Percentiles rank a stretch among this genome's conserved stretches.
These are phyloP conservation scores for Azorinus chamasolen DNA, from an alignment of 2,888 invertebrate species.

Conservation along the genomic window DNA sequence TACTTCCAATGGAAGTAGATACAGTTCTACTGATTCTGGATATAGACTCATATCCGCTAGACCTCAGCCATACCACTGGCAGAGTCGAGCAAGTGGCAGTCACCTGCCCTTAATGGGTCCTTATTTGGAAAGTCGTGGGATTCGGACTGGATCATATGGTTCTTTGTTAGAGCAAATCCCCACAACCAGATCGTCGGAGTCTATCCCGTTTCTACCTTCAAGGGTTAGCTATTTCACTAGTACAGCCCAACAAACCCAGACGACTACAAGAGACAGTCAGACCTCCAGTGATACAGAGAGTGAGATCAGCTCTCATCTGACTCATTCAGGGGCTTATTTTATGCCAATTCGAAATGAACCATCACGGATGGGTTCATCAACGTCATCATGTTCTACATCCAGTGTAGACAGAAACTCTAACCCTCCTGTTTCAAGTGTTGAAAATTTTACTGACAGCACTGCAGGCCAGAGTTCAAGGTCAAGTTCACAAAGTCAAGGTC, in stretches of 20 bases:
- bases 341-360: slow-evolving; percentile 46
- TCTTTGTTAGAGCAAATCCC: too few species aligned
- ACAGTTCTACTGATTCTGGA: too few species aligned
- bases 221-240: too few species aligned
- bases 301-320: slow-evolving; percentile 31
- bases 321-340: slow-evolving; percentile 44
- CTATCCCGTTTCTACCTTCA: too few species aligned
- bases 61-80: slow-evolving; percentile 33
- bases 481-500: too few species aligned
- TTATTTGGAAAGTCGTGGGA: slow-evolving; percentile 50
- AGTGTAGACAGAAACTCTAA: slow-evolving; percentile 25
- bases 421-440: slow-evolving; percentile 10
- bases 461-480: slow-evolving; percentile 11
- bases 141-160: not conserved
- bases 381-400: slow-evolving; percentile 24
- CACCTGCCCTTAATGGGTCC: slow-evolving; percentile 46
- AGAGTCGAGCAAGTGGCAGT: slow-evolving; percentile 11
- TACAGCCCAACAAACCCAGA: too few species aligned
- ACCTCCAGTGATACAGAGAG: slow-evolving; percentile 51
- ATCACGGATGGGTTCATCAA: slow-evolving; percentile 24
- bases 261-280: too few species aligned
- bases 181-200: too few species aligned
- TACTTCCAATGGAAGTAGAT: too few species aligned
- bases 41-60: not conserved
- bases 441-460: slow-evolving; percentile 7